Percentiles rank a stretch among this genome's conserved stretches.
Conservation (phyloP, 2,797 vertebrate species). For the Glossophaga mutica region DNA sequence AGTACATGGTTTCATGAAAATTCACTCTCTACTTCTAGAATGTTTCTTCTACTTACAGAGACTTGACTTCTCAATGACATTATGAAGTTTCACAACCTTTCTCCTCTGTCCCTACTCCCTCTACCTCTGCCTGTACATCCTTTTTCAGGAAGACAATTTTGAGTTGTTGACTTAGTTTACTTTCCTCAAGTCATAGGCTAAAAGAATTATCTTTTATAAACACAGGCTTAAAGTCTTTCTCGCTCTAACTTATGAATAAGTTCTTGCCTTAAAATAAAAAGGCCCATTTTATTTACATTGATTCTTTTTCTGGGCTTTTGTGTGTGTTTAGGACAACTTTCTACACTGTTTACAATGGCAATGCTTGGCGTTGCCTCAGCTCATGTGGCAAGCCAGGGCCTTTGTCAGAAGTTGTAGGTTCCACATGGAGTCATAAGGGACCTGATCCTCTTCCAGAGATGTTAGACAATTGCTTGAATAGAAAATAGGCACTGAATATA, state of each 20-base stretch:
- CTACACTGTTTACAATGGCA: not conserved
- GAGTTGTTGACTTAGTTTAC: not conserved
- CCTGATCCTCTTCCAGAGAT: not conserved
- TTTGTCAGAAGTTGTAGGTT: not conserved
- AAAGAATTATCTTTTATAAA: not conserved
- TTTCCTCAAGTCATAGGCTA: not conserved
- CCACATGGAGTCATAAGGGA: not conserved
- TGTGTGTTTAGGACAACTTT: not conserved
- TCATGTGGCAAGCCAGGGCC: not conserved
- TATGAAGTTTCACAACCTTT: not conserved
- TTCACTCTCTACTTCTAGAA: constrained; percentile 19
- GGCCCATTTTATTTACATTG: not conserved
- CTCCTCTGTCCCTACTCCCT: not conserved
- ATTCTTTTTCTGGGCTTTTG: not conserved
- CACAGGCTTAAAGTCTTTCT: not conserved
- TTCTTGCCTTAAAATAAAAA: not conserved
- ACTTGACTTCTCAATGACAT: not conserved
- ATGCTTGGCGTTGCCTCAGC: not conserved
- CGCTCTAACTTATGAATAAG: not conserved
- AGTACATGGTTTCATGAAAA: constrained; percentile 46
- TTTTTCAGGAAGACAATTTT: constrained; percentile 7
- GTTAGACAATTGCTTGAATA: not conserved
- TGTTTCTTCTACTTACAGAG: not conserved
- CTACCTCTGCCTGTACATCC: not conserved
- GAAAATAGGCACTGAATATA: not conserved